Conservation (phyloP, 2,113 vertebrate genomes). For the Clarias batrachus region DNA sequence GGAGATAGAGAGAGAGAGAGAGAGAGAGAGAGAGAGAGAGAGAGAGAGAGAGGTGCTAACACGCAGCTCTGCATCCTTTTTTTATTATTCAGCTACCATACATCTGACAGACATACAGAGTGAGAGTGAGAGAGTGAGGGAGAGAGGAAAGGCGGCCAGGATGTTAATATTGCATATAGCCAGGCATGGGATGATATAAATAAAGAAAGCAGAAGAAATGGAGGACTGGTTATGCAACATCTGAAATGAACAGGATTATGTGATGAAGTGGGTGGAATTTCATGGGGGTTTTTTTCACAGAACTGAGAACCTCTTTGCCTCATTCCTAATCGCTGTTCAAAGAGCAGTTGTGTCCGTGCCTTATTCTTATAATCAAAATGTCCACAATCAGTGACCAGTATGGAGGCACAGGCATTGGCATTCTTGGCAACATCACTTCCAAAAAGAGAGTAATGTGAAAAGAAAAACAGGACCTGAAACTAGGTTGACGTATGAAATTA, state of each 20-base stretch:
- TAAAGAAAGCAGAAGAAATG: background rate
- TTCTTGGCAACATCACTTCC: background rate
- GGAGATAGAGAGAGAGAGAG: no score
- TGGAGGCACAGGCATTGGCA: background rate
- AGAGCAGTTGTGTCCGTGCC: background rate
- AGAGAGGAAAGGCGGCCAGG: background rate
- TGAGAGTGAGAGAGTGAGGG: conserved; percentile 20
- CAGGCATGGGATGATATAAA: background rate
- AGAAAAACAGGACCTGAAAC: conserved; percentile 38
- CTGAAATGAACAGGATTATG: conserved; percentile 53
- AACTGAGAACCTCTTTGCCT: background rate
- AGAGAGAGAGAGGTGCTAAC: conserved; percentile 11
- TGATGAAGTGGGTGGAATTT: conserved; percentile 58
- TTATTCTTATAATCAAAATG: background rate
- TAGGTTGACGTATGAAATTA: conserved; percentile 12
- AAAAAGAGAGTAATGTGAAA: background rate
- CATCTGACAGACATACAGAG: background rate
- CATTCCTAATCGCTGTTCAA: background rate
- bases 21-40: background rate
- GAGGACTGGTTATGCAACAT: conserved; percentile 19
- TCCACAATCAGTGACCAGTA: background rate
- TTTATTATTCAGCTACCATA: background rate
- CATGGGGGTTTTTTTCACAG: conserved; percentile 44
- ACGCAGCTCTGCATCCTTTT: conserved; percentile 23
- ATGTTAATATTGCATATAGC: background rate